Base-by-base conservation (phyloP, 1,140 invertebrate genomes). In the Pemphigus obesinymphae region DNA sequence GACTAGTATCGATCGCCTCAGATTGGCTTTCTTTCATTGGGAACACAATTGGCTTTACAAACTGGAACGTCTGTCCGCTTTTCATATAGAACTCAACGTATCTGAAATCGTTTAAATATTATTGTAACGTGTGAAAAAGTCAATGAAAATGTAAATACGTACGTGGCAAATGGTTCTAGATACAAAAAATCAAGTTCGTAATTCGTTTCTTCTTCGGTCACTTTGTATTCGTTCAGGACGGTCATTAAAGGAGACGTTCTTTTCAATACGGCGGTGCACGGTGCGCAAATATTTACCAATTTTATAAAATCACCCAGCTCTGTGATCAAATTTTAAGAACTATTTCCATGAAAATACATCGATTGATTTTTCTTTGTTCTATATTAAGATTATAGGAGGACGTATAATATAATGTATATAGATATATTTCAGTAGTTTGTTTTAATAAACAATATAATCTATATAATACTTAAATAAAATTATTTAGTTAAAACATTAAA, bases 151-250 rank as follows among this genome's bases (percentile, higher is more conserved):
- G 5, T 8, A 43, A n/a, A n/a, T n/a, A n/a, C n/a, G 7, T 80
- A 80, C 76, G 26, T 29, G 40, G 20, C 17, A 61, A 80, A 80
- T 26, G 53, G 76, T 80, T 80, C 40, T 45, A 80, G 7, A 15
- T 80, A 80, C 2, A 7, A n/a, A 26, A 80, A 80, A 26, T 80
- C 76, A 7, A 80, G 53, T 20, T 80, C 76, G 37, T 61, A 61
- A 17, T 58, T 37, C 10, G 5, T 13, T 10, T 58, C 17, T 8
- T 80, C 3, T 63, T 1, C 15, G 17, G 8, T 8, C 1, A 17
- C n/a, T 63, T 63, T 29, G 23, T 80, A 63, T 63, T 61, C 17
- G 17, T 29, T 20, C 8, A 80, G 31, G 1, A 80, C 5, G n/a
- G 43, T 61, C 23, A 61, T 45, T 40, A 80, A 8, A 10, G 34